Conservation (phyloP, 2,888 invertebrate species). For the Disparrhopalites patrizii region DNA sequence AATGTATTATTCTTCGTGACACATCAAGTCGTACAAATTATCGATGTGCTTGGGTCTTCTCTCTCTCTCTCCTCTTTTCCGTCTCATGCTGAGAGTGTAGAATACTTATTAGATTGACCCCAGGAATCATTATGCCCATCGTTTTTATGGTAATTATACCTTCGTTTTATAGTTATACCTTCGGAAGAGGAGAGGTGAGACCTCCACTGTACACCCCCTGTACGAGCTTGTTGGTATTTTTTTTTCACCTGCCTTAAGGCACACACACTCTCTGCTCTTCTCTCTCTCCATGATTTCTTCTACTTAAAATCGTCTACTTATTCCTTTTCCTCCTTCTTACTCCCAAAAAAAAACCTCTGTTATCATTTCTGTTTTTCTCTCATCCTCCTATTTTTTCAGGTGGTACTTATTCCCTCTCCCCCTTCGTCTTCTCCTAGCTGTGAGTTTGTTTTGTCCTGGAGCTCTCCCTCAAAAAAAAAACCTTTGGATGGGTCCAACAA, state of each 20-base stretch:
- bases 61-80: no score
- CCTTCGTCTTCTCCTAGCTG: no score
- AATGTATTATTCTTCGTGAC: constrained; percentile 40
- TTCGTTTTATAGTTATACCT: constrained; percentile 32
- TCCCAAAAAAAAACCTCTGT: no score
- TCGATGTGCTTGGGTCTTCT: constrained; percentile 30
- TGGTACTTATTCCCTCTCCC: no score
- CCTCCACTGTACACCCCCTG: constrained; percentile 15
- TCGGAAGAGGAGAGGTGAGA: constrained; percentile 28
- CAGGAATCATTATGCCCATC: constrained; percentile 41
- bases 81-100: constrained; percentile 36
- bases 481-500: no score
- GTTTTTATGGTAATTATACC: constrained; percentile 44
- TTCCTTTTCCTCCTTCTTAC: no score
- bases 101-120: constrained; percentile 46
- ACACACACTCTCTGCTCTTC: constrained; percentile 5
- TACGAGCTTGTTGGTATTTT: constrained; percentile 2
- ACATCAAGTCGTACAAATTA: constrained; percentile 39
- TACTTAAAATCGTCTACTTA: no score
- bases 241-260: not conserved
- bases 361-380: no score
- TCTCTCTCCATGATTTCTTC: not conserved
- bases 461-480: no score
- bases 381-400: no score
- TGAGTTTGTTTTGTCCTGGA: no score